These are phyloP conservation scores for Euwallacea fornicatus DNA, from an alignment of 1,140 invertebrate genomes.

Conservation along the genomic window DNA sequence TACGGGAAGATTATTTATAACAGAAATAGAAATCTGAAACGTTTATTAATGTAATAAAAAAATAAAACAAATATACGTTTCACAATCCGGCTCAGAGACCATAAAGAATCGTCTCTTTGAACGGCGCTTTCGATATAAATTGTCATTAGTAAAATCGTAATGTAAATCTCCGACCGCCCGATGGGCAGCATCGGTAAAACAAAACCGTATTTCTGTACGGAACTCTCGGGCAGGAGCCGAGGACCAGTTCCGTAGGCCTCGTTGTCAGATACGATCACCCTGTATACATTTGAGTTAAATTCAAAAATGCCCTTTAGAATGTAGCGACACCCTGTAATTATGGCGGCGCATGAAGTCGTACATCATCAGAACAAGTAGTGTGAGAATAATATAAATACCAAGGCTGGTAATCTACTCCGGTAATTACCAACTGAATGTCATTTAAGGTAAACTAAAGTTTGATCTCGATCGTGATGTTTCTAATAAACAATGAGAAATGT, in stretches of 20 bases:
- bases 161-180: constrained; percentile 17
- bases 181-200: constrained; percentile 9
- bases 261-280: not conserved
- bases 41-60: constrained; percentile 26
- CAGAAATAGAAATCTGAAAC: constrained; percentile 15
- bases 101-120: constrained; percentile 18
- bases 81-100: constrained; percentile 15
- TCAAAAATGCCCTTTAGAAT: no score
- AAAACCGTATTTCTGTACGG: constrained; percentile 14
- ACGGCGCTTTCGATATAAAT: constrained; percentile 21
- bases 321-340: constrained; percentile 1
- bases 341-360: constrained; percentile 21
- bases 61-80: constrained; percentile 30
- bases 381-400: constrained; percentile 29
- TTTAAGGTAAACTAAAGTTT: constrained; percentile 32
- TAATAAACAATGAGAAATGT: constrained; percentile 34
- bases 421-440: constrained; percentile 35
- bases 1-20: constrained; percentile 9
- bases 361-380: constrained; percentile 23
- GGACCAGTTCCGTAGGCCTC: not conserved
- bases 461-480: constrained; percentile 32
- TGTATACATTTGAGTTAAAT: not conserved
- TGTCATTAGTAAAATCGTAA: constrained; percentile 23
- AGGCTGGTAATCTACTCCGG: constrained; percentile 13
- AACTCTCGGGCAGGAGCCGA: not conserved